A percentile compares a stretch with the other conserved stretches of the same genome.
phyloP scores from a whole-genome alignment of 2,113 vertebrate species.

The Salvelinus sp. region DNA sequence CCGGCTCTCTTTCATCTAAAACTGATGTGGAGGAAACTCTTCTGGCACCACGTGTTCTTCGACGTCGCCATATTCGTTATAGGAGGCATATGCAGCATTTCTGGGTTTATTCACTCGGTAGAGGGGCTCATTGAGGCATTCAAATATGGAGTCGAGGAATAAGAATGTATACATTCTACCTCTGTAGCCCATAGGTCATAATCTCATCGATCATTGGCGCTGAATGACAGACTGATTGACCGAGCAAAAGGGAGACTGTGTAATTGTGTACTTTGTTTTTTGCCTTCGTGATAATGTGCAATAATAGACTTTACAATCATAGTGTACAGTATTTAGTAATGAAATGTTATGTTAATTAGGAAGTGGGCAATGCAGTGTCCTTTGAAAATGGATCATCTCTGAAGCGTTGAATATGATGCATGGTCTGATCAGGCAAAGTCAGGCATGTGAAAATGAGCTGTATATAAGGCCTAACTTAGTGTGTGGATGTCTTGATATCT shows the following conservation, averaged over 20 bases:
- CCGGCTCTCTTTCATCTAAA: slow-evolving; percentile 97
- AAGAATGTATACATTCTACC: slow-evolving; percentile 36
- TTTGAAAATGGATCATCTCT: neutral
- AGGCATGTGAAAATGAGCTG: slow-evolving; percentile 36
- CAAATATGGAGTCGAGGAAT: slow-evolving; percentile 85
- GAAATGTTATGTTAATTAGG: slow-evolving; percentile 14
- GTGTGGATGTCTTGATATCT: neutral
- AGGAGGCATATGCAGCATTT: slow-evolving; percentile 93
- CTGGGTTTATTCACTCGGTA: slow-evolving; percentile 92
- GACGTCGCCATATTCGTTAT: slow-evolving; percentile 96
- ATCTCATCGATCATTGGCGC: slow-evolving; percentile 7
- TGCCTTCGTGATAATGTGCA: slow-evolving; percentile 73
- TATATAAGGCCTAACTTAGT: neutral
- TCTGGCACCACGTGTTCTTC: slow-evolving; percentile 99
- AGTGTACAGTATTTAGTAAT: slow-evolving; percentile 53
- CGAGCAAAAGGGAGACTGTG: slow-evolving; percentile 55
- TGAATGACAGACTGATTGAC: slow-evolving; percentile 14
- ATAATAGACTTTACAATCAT: slow-evolving; percentile 66
- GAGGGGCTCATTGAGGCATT: slow-evolving; percentile 96
- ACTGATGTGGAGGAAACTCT: slow-evolving; percentile 91
- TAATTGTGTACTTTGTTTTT: slow-evolving; percentile 68
- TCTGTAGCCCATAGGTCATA: neutral
- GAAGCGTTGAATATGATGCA: neutral
- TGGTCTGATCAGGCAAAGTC: slow-evolving; percentile 40
- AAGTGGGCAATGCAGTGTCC: slow-evolving; percentile 11